A percentile compares a stretch with the other conserved stretches of the same genome.
Evolutionary conservation across 1,140 invertebrate genomes (phyloP).

Genomic region (Alviniconcha marisindica): DNA sequence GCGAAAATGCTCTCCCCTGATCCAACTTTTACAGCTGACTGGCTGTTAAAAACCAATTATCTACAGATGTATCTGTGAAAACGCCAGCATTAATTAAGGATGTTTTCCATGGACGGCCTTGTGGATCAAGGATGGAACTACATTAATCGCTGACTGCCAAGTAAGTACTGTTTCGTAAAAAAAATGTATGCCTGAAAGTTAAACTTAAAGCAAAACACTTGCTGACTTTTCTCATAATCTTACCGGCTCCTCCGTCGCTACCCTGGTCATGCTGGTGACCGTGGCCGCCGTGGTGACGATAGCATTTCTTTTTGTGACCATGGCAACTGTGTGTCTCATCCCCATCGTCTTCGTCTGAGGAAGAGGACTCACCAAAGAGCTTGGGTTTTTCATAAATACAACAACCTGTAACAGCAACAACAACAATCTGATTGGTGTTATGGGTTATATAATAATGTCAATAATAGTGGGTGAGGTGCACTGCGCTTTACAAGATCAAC

Average conservation of each 20-base stretch:
- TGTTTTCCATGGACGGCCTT: too few relatives aligned
- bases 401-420: constrained; percentile 69
- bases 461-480: background rate
- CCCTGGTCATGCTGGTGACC: constrained; percentile 6
- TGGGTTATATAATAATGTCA: background rate
- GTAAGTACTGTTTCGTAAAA: too few relatives aligned
- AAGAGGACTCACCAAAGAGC: constrained; percentile 74
- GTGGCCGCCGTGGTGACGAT: constrained; percentile 24
- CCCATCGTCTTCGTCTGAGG: constrained; percentile 69
- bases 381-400: constrained; percentile 75
- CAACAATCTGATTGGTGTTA: background rate
- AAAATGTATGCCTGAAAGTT: background rate
- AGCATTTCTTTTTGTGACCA: constrained; percentile 67
- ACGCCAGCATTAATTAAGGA: too few relatives aligned
- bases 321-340: constrained; percentile 58
- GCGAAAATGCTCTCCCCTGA: too few relatives aligned
- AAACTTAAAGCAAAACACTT: background rate
- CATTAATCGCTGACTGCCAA: too few relatives aligned
- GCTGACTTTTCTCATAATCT: background rate
- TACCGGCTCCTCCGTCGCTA: background rate
- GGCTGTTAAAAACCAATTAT: too few relatives aligned
- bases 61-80: too few relatives aligned
- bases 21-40: too few relatives aligned
- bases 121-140: too few relatives aligned
- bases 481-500: background rate